phyloP scores from a whole-genome alignment of 2,113 vertebrate species.

The Labrus mixtus region DNA sequence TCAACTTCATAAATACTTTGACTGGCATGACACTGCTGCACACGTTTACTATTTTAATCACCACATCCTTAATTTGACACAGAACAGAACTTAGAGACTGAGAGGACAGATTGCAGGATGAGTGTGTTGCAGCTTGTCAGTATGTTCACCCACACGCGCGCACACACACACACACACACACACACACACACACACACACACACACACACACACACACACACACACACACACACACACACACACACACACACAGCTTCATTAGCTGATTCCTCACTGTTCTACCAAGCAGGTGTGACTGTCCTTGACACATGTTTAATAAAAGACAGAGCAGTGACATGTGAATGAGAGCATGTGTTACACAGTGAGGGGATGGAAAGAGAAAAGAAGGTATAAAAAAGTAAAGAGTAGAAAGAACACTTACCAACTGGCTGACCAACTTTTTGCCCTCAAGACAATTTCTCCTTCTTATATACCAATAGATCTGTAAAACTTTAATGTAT shows the following conservation, averaged over 20 bases:
- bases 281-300: constrained; percentile 54
- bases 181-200: no score
- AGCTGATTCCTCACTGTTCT: constrained; percentile 34
- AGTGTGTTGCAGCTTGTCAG: constrained; percentile 35
- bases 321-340: constrained; percentile 20
- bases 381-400: background rate
- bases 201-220: no score
- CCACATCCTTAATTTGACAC: constrained; percentile 56
- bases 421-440: background rate
- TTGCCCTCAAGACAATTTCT: background rate
- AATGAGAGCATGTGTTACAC: constrained; percentile 16
- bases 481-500: background rate
- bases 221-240: no score
- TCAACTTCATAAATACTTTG: constrained; percentile 11
- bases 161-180: no score
- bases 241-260: constrained; percentile 37
- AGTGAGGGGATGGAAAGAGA: constrained; percentile 6
- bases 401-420: background rate
- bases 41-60: constrained; percentile 53
- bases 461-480: background rate
- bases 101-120: constrained; percentile 70
- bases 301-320: constrained; percentile 38
- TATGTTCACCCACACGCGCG: constrained; percentile 29
- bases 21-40: constrained; percentile 8
- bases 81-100: constrained; percentile 49